Conservation (phyloP, 2,113 vertebrate genomes). For the Lophius piscatorius region DNA sequence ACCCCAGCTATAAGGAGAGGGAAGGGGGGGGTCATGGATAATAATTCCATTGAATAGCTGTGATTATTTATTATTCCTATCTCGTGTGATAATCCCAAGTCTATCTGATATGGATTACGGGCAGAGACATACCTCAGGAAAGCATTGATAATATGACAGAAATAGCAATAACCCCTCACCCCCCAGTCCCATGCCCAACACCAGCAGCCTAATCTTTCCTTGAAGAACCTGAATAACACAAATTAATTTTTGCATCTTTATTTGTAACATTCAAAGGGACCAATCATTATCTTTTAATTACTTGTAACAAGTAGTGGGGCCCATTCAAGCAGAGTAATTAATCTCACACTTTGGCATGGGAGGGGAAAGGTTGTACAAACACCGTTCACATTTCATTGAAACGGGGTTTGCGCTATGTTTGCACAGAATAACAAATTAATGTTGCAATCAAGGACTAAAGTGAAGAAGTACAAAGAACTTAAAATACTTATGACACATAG, state of each 20-base stretch:
- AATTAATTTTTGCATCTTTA: conserved; percentile 77
- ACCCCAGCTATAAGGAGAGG: conserved; percentile 20
- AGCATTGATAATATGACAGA: conserved; percentile 43
- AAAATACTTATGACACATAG: conserved; percentile 20
- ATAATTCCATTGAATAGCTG: conserved; percentile 55
- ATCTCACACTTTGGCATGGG: conserved; percentile 75
- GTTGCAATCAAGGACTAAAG: conserved; percentile 43
- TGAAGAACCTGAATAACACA: conserved; percentile 76
- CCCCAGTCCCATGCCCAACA: conserved; percentile 9
- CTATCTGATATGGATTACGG: conserved; percentile 51
- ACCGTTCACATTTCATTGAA: conserved; percentile 72
- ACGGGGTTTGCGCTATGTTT: conserved; percentile 65
- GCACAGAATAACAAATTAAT: conserved; percentile 61
- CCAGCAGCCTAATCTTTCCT: conserved; percentile 71
- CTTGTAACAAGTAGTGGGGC: conserved; percentile 73
- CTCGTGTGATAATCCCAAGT: conserved; percentile 58
- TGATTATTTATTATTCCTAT: conserved; percentile 60
- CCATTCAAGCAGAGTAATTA: conserved; percentile 81
- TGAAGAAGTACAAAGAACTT: conserved; percentile 22
- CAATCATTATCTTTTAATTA: conserved; percentile 85
- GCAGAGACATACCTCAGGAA: conserved; percentile 41
- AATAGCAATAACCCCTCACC: conserved; percentile 37
- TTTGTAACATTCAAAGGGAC: conserved; percentile 80
- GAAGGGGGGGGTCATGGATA: conserved; percentile 38
- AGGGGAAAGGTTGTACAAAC: conserved; percentile 60